A percentile compares a stretch with the other conserved stretches of the same genome.
These are phyloP conservation scores for Coptodon rendalli DNA, from an alignment of 2,113 vertebrate genomes.

Conservation along the genomic window DNA sequence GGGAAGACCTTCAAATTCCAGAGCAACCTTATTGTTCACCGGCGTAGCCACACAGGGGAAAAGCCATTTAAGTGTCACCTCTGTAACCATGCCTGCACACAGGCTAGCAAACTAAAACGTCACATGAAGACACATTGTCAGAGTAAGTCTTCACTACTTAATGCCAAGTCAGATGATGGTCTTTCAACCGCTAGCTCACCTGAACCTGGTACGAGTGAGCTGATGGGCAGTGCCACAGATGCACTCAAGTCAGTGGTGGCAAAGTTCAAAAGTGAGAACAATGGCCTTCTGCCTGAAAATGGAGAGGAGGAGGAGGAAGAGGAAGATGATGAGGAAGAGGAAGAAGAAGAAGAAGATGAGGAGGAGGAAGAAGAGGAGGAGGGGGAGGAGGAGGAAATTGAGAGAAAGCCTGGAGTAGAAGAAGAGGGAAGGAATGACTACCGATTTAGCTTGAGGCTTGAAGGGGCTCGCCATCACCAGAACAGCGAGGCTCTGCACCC, in stretches of 20 bases:
- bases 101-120: constrained; percentile 97
- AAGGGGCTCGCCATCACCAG: constrained; percentile 92
- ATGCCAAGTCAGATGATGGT: constrained; percentile 91
- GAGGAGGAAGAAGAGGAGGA: constrained; percentile 84
- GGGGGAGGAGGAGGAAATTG: constrained; percentile 85
- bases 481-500: constrained; percentile 92
- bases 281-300: constrained; percentile 85
- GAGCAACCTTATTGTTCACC: constrained; percentile 97
- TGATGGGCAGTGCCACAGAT: constrained; percentile 88
- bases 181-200: constrained; percentile 92
- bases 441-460: constrained; percentile 87
- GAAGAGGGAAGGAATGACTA: constrained; percentile 81
- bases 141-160: constrained; percentile 84
- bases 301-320: constrained; percentile 79
- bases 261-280: constrained; percentile 95
- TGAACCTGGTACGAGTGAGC: constrained; percentile 91
- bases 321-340: constrained; percentile 78
- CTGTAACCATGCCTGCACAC: constrained; percentile 96
- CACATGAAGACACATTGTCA: constrained; percentile 99
- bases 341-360: constrained; percentile 86
- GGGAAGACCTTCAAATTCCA: constrained; percentile 99
- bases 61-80: constrained; percentile 99
- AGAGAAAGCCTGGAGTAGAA: constrained; percentile 80
- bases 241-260: constrained; percentile 95
- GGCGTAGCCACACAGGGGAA: constrained; percentile 96